These are phyloP conservation scores for Merluccius polli DNA, from an alignment of 2,797 vertebrate genomes.

Conservation along the genomic window DNA sequence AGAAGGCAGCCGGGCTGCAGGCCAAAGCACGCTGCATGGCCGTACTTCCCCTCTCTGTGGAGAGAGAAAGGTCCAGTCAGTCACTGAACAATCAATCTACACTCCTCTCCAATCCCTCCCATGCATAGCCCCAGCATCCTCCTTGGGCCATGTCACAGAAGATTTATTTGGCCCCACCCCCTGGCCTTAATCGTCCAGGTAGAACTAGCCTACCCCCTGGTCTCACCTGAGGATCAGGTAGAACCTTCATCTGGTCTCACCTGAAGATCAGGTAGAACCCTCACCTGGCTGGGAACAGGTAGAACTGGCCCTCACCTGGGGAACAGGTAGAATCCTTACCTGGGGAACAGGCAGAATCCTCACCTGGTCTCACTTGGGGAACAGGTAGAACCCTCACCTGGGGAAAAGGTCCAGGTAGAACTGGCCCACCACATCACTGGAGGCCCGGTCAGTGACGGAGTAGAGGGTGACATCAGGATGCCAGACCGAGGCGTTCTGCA, in stretches of 20 bases:
- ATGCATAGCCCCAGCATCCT: no score
- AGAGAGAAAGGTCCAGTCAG: background rate
- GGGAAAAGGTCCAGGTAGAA: conserved; percentile 95
- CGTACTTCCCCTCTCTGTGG: conserved; percentile 83
- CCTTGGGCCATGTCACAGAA: no score
- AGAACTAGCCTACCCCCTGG: conserved; percentile 86
- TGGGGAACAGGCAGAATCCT: no score
- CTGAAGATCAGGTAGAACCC: background rate
- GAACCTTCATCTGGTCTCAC: no score
- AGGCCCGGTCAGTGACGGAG: conserved; percentile 75
- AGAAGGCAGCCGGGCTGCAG: conserved; percentile 91
- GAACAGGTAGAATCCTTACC: background rate
- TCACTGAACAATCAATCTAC: background rate
- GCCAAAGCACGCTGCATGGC: conserved; percentile 94
- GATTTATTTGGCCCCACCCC: no score
- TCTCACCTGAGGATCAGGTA: conserved; percentile 54
- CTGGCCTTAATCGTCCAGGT: conserved; percentile 69
- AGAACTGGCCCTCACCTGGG: background rate
- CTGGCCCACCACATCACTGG: conserved; percentile 77
- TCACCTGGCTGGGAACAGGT: no score
- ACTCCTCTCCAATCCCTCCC: background rate
- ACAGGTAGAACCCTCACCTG: conserved; percentile 71
- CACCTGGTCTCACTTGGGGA: conserved; percentile 80
- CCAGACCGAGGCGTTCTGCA: conserved; percentile 81
- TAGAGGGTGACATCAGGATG: conserved; percentile 90